Evolutionary conservation across 1,140 invertebrate genomes (phyloP).

Genomic region (Drosophila bocqueti): DNA sequence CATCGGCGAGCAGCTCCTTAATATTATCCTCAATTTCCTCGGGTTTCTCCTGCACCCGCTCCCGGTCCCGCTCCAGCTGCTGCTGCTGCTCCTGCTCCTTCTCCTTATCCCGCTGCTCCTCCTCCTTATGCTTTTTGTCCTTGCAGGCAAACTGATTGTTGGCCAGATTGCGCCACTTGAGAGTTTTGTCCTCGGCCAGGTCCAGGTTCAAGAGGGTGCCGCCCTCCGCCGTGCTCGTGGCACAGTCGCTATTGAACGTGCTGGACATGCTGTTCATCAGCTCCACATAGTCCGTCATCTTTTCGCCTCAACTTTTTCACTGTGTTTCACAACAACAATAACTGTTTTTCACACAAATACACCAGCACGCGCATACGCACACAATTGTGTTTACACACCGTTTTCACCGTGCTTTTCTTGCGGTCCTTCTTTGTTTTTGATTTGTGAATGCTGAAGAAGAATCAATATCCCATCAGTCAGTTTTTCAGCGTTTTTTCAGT

Average conservation of each 20-base stretch:
- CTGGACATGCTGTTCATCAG: slow-evolving; percentile 79
- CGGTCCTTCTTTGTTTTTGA: slow-evolving; percentile 10
- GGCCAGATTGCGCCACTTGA: slow-evolving; percentile 81
- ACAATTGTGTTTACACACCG: background rate
- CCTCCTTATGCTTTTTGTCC: slow-evolving; percentile 77
- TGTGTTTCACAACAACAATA: slow-evolving; percentile 6
- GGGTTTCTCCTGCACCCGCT: background rate
- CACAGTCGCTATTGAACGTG: slow-evolving; percentile 78
- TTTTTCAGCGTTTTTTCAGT: slow-evolving; percentile 7
- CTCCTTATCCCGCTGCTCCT: slow-evolving; percentile 9
- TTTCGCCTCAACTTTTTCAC: slow-evolving; percentile 12
- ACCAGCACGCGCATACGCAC: background rate
- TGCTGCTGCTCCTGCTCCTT: slow-evolving; percentile 6
- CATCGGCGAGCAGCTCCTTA: slow-evolving; percentile 49
- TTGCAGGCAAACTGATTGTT: slow-evolving; percentile 84
- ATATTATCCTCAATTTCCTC: slow-evolving; percentile 44
- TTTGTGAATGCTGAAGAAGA: slow-evolving; percentile 10
- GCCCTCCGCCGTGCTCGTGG: slow-evolving; percentile 74
- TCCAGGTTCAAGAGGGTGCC: slow-evolving; percentile 71
- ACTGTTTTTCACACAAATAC: background rate
- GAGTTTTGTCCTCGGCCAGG: slow-evolving; percentile 81
- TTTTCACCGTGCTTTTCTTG: slow-evolving; percentile 7
- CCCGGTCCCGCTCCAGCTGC: background rate
- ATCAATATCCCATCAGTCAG: slow-evolving; percentile 39
- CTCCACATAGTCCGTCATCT: slow-evolving; percentile 77